Conservation (phyloP, 2,888 invertebrate species). For the Ophion slaviceki region DNA sequence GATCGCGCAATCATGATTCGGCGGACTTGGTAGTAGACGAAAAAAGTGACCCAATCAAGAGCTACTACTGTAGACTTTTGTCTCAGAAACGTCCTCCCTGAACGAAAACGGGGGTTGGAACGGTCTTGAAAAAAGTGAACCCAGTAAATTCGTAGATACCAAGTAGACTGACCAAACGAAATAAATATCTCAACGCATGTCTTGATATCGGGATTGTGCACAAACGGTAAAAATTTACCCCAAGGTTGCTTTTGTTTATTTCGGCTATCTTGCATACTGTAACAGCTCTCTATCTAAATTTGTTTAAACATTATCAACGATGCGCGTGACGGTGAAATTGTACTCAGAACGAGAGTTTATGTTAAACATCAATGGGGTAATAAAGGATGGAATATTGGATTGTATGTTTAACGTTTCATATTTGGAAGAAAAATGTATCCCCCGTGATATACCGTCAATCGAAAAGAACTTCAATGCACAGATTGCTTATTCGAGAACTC, state of each 20-base stretch:
- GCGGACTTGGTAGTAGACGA: background rate
- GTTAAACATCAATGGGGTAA: conserved; percentile 17
- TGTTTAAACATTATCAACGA: conserved; percentile 31
- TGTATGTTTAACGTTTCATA: conserved; percentile 32
- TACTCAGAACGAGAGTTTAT: conserved; percentile 48
- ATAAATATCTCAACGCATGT: conserved; percentile 41
- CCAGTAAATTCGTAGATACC: background rate
- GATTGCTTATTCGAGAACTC: background rate
- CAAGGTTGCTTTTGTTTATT: conserved; percentile 45
- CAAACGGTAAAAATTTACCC: conserved; percentile 36
- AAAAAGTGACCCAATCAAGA: background rate
- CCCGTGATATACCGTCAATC: background rate
- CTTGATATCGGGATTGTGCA: conserved; percentile 35
- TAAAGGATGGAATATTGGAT: conserved; percentile 34
- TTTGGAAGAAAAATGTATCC: conserved; percentile 7
- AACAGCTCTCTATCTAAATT: conserved; percentile 29
- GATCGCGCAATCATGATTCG: background rate
- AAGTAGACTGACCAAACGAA: conserved; percentile 23
- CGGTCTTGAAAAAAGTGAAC: conserved; percentile 7
- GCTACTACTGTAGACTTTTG: too few species aligned
- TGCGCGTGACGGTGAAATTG: conserved; percentile 35
- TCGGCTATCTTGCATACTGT: conserved; percentile 32
- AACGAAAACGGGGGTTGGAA: conserved; percentile 15
- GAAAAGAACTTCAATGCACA: background rate
- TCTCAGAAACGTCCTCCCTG: too few species aligned